Base-by-base conservation (phyloP, 2,888 invertebrate species). In the Spisula solida region DNA sequence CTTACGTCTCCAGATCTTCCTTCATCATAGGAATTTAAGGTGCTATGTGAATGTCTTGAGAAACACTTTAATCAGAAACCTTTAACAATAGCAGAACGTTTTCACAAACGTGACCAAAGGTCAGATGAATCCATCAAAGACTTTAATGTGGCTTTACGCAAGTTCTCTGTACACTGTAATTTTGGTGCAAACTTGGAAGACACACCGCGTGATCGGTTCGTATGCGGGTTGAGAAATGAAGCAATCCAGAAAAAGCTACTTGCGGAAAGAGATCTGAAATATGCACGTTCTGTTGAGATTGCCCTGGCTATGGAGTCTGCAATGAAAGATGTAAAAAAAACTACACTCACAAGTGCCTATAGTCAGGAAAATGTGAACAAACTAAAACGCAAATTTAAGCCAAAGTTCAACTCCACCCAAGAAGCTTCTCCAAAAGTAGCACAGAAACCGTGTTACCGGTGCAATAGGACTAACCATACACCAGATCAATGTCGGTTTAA, bases 101-200 rank as follows among this genome's bases (percentile, higher is more conserved):
- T 51, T 12, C 51, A 51, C 12, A 51, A 51, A 51, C 12, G 51
- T 14, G 90, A 92, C 48, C 92, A 92, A 55, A 51, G 56, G 16
- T n/a, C 75, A 25, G 92, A 88, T 78, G 91, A 93, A 79, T 81
- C 81, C 0, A 86, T 90, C 0, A 81, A 56, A 41, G 81, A 88
- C 5, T 93, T 90, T 56, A 82, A 92, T 34, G 83, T 88, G 14
- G 86, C 78, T 82, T 51, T 92, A n/a, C 56, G 87, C 20, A 92
- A 93, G 82, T 66, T 92, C 1, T 75, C 75, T 25, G 78, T 78
- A 78, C 87, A 91, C 70, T 93, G 91, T 81, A 66, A 90, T 41
- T 93, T 93, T 90, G 91, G 90, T 12, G 82, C 31, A 0, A 87
- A 75, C 55, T 81, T 92, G 2, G 82, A 92, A 55, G 88, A 92